Evolutionary conservation across 2,888 invertebrate genomes (phyloP), one percentile per base, ranked within the genome.

Genomic region (Nemotelus pantherinus): DNA sequence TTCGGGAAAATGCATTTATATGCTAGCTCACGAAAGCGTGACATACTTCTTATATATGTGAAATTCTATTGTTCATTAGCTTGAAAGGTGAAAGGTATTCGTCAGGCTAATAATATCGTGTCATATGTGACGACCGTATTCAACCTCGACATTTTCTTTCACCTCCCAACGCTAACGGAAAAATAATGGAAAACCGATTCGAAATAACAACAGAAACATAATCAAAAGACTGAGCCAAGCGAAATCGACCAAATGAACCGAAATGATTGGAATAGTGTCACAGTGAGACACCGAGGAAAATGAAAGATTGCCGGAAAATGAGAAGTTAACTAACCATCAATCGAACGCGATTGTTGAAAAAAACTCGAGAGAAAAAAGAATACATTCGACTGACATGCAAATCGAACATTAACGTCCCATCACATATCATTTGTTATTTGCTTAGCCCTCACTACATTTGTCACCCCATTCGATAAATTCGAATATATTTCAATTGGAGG

Each of bases 361-460:
- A 25, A 25, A 65, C 48, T 3, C 48, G n/a, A 47, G 67, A 7
- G n/a, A 47, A 67, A 47, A 44, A 45, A 67, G 3, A n/a, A 3
- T 2, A 67, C 44, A 53, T 68, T 68, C 39, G 44, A 39, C 58
- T 25, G 25, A 60, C 72, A 72, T 72, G 72, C 72, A 72, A 72
- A 60, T 72, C 25, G 60, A 60, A 72, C 72, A 72, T 72, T 72
- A 72, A 58, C 72, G 25, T 58, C 72, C 72, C 45, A 39, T 57
- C 72, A 48, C 25, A 58, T 58, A 25, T 72, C 72, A 58, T 72
- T 72, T 58, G 47, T 72, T 72, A 60, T 72, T 72, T 57, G 58
- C 58, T 72, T 58, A 45, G 48, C 2, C 9, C 60, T 39, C 48
- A n/a, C 3, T 39, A 39, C 25, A 39, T 41, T 63, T 60, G 63